Conservation (phyloP, 1,140 invertebrate genomes). For the Aphelinus atriplicis region DNA sequence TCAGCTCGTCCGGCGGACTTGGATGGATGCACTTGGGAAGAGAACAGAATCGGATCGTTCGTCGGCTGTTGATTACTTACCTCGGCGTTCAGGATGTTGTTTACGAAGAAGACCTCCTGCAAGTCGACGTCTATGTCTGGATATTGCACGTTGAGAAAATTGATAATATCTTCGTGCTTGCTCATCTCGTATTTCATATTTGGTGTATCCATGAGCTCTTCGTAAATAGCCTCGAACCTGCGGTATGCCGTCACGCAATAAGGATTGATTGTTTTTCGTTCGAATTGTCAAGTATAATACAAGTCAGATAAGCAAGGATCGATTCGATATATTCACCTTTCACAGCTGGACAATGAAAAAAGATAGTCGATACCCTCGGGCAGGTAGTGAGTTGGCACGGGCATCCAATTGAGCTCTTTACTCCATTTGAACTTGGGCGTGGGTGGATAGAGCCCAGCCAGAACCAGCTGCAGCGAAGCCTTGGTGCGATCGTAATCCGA, state of each 20-base stretch:
- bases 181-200: not conserved
- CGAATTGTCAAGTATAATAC: not conserved
- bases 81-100: constrained; percentile 14
- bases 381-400: constrained; percentile 46
- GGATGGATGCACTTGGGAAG: no score
- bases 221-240: not conserved
- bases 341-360: not conserved
- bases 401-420: constrained; percentile 47
- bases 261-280: not conserved
- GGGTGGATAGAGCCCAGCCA: constrained; percentile 64
- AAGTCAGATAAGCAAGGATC: not conserved
- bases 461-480: constrained; percentile 66
- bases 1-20: not conserved
- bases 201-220: constrained; percentile 7
- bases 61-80: constrained; percentile 1
- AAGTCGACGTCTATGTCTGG: not conserved
- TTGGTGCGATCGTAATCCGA: constrained; percentile 68
- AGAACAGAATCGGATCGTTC: no score
- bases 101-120: constrained; percentile 2
- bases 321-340: no score
- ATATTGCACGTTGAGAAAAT: not conserved
- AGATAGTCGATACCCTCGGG: constrained; percentile 41
- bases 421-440: constrained; percentile 46
- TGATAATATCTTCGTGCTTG: not conserved
- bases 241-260: not conserved